These are phyloP conservation scores for Merluccius polli DNA, from an alignment of 2,797 vertebrate genomes.

Conservation along the genomic window DNA sequence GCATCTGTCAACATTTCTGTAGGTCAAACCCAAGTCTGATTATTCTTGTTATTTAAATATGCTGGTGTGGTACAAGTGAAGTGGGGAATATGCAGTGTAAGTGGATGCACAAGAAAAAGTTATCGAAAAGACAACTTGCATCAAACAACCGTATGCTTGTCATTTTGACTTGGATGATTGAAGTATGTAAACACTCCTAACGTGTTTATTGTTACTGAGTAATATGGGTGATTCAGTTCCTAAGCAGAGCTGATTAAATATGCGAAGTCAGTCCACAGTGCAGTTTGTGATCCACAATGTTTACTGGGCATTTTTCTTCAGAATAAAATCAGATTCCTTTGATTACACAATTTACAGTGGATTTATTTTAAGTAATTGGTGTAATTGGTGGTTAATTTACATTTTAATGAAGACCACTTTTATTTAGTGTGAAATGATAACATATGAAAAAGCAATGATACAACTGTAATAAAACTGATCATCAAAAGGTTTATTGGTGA, in stretches of 20 bases:
- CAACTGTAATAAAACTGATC: background rate
- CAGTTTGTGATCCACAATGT: too few species aligned
- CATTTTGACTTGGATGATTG: too few species aligned
- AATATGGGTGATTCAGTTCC: too few species aligned
- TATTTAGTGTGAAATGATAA: too few species aligned
- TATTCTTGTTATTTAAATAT: background rate
- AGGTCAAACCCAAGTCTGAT: background rate
- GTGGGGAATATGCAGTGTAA: background rate
- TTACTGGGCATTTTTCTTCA: too few species aligned
- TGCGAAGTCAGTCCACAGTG: too few species aligned
- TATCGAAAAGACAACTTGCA: background rate
- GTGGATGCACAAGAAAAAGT: background rate
- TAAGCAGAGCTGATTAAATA: too few species aligned
- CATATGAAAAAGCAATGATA: background rate
- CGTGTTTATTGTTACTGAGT: too few species aligned
- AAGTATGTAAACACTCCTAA: too few species aligned
- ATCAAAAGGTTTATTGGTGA: background rate
- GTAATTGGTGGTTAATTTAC: background rate
- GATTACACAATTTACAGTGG: background rate
- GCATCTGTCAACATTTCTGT: slow-evolving; percentile 19
- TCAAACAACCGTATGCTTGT: background rate
- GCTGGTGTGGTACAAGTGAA: background rate
- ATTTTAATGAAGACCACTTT: background rate
- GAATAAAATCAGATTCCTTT: too few species aligned
- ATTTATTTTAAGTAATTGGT: background rate